Evolutionary conservation across 1,140 invertebrate genomes (phyloP).

Genomic region (Drosophila parvula): DNA sequence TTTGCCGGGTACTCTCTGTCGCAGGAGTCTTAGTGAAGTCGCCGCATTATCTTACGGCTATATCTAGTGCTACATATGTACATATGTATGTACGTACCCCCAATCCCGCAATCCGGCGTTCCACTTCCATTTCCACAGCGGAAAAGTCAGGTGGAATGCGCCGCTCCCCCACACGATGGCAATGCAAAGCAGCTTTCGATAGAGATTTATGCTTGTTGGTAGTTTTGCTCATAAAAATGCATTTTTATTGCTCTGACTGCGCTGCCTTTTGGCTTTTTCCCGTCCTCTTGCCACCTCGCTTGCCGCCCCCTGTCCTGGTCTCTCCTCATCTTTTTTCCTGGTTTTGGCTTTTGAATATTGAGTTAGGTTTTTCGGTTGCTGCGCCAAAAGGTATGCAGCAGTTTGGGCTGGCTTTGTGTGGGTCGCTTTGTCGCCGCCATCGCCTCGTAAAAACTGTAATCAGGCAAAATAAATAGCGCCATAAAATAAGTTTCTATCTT

Average conservation of each 20-base stretch:
- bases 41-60: conserved; percentile 71
- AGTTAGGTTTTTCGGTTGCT: conserved; percentile 63
- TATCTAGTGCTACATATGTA: conserved; percentile 60
- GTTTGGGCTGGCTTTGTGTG: conserved; percentile 32
- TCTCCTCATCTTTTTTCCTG: conserved; percentile 14
- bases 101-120: neutral
- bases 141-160: conserved; percentile 22
- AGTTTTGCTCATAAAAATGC: conserved; percentile 83
- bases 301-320: neutral
- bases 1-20: conserved; percentile 34
- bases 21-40: conserved; percentile 75
- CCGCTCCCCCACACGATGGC: conserved; percentile 39
- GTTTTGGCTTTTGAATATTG: conserved; percentile 75
- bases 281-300: neutral
- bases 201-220: conserved; percentile 83
- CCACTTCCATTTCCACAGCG: conserved; percentile 8
- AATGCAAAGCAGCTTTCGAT: conserved; percentile 82
- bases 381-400: conserved; percentile 61
- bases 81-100: conserved; percentile 40
- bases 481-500: conserved; percentile 83
- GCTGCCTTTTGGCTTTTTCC: conserved; percentile 56
- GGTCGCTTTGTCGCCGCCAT: conserved; percentile 65
- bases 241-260: conserved; percentile 78
- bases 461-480: conserved; percentile 81
- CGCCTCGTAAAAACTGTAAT: conserved; percentile 81